Evolutionary conservation across 1,140 invertebrate genomes (phyloP), one percentile per base, ranked within the genome.

Genomic region (Vollenhovia emeryi): DNA sequence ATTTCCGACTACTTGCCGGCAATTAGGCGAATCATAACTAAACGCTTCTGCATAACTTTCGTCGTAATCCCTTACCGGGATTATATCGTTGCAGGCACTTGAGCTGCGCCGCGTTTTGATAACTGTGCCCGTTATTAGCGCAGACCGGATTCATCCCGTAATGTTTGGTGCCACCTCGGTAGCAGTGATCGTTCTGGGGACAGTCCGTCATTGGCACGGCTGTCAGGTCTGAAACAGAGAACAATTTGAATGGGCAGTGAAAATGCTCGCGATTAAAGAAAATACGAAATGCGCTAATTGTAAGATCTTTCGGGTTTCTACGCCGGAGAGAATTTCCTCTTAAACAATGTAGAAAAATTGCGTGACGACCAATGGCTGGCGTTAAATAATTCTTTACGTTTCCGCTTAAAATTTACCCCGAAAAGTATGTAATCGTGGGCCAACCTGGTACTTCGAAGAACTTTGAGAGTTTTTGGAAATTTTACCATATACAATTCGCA

Each of bases 71-170:
- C 45, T 91, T 75, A 90, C 91, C 64, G n/a, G 74, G 60, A 74
- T 90, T 90, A 68, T 88, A 83, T 27, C 78, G 85, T 78, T 86
- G 71, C 57, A 92, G 55, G 82, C 91, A 93, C 36, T 88, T 87
- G 33, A 93, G 78, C 33, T 90, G 87, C 13, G 71, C 89, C 9
- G 87, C 84, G 80, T 90, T 93, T 40, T 71, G 66, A 86, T 94
- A 94, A 3, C 91, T 93, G 57, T 85, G 84, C 0, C 92, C 92
- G 8, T 93, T 93, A 68, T 55, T 91, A 1, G 86, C 91, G 80
- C 91, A 93, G 9, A 92, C 90, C 36, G 90, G 85, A 59, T 87
- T 90, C n/a, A 68, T n/a, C 8, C 66, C 85, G 33, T 75, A 88
- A 9, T n/a, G 36, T 18, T 68, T 36, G 45, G 64, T 75, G 9